These are phyloP conservation scores for Pangasianodon gigas DNA, from an alignment of 2,113 vertebrate species.

Conservation along the genomic window DNA sequence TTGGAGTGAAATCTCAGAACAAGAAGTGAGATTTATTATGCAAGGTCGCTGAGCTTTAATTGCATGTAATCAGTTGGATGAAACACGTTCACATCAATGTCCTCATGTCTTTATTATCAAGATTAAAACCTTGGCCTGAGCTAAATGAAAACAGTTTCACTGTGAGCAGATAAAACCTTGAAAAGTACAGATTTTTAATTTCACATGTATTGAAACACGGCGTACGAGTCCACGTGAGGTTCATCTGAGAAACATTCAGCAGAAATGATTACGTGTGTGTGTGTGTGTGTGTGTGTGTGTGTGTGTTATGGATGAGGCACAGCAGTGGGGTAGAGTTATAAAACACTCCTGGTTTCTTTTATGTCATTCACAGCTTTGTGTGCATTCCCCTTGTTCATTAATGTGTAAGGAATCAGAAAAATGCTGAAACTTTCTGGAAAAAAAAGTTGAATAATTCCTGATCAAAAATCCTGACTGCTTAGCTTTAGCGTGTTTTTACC, in stretches of 20 bases:
- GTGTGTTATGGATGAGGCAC: constrained; percentile 5
- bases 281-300: background rate
- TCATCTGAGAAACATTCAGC: background rate
- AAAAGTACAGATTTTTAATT: constrained; percentile 29
- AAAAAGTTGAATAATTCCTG: no score
- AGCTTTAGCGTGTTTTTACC: no score
- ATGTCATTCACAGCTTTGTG: background rate
- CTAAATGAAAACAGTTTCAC: no score
- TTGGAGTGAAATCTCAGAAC: background rate
- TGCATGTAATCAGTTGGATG: background rate
- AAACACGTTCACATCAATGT: background rate
- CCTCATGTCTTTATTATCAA: background rate
- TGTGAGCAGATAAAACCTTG: constrained; percentile 15
- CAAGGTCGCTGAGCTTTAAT: background rate
- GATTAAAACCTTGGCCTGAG: constrained; percentile 7
- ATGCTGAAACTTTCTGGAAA: background rate
- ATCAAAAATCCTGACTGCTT: no score
- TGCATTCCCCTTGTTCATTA: background rate
- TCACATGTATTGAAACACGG: constrained; percentile 2
- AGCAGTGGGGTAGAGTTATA: background rate
- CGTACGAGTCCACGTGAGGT: background rate
- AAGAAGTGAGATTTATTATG: background rate
- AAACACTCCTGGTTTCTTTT: background rate
- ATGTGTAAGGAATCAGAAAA: background rate
- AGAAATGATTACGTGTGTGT: background rate